Evolutionary conservation across 64 coral and sea anemone genomes (phyloP).

Genomic region (Montipora capricornis): DNA sequence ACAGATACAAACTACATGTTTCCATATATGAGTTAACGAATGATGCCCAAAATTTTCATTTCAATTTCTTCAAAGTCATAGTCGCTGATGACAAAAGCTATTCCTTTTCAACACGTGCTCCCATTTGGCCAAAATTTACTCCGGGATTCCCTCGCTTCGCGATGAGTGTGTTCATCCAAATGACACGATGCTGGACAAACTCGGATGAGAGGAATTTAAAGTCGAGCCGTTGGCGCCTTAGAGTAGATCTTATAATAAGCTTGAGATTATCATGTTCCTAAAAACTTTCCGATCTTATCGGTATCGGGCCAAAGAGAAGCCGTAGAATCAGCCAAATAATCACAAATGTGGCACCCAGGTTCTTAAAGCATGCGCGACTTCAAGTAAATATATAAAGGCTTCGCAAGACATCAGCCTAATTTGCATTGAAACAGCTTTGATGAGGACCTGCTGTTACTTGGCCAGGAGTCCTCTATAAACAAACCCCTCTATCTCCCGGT

Average conservation of each 20-base stretch:
- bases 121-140: slow-evolving; percentile 12
- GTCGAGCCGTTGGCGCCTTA: not conserved
- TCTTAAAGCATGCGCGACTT: slow-evolving; percentile 30
- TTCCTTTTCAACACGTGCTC: slow-evolving; percentile 14
- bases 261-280: not conserved
- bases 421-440: slow-evolving; percentile 42
- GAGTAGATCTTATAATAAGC: not conserved
- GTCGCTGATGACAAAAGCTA: slow-evolving; percentile 8
- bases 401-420: slow-evolving; percentile 8
- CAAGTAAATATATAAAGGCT: not conserved
- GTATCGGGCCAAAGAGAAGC: slow-evolving; percentile 5
- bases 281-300: slow-evolving; percentile 25
- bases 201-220: slow-evolving; percentile 28
- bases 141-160: not conserved
- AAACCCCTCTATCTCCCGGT: slow-evolving; percentile 32
- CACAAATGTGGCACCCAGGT: slow-evolving; percentile 39
- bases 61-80: slow-evolving; percentile 41
- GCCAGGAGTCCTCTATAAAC: not conserved
- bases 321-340: not conserved
- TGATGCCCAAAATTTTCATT: not conserved
- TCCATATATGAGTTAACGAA: slow-evolving; percentile 11
- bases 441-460: slow-evolving; percentile 32
- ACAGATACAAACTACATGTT: slow-evolving; percentile 56
- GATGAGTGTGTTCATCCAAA: not conserved
- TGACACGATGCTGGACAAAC: not conserved